These are phyloP conservation scores for Beris chalybata DNA, from an alignment of 2,888 invertebrate genomes.

Conservation along the genomic window DNA sequence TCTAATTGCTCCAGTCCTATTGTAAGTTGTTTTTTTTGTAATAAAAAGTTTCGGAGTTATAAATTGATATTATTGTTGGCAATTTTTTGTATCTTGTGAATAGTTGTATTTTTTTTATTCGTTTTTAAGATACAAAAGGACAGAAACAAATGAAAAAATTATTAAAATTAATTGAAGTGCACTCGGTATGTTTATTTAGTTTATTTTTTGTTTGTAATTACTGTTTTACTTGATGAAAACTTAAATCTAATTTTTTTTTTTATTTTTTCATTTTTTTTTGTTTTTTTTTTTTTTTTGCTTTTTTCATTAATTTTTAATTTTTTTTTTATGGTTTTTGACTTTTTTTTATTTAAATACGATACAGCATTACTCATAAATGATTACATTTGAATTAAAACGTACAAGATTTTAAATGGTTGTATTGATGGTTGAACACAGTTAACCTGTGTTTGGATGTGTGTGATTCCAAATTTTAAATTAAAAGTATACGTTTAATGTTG, in stretches of 20 bases:
- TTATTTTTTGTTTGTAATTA: constrained; percentile 1
- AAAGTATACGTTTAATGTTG: too few relatives aligned
- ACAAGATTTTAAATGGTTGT: neutral
- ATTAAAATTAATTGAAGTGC: constrained; percentile 24
- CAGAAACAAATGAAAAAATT: neutral
- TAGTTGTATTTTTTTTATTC: too few relatives aligned
- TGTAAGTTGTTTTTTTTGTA: neutral
- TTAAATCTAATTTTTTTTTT: constrained; percentile 20
- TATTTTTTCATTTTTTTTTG: constrained; percentile 21
- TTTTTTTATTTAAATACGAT: constrained; percentile 39
- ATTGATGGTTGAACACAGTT: neutral
- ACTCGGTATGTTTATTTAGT: neutral
- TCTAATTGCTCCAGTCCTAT: too few relatives aligned
- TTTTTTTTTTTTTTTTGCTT: constrained; percentile 30
- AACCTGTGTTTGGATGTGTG: too few relatives aligned
- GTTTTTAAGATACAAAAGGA: too few relatives aligned
- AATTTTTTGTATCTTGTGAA: too few relatives aligned
- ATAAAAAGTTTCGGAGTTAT: neutral
- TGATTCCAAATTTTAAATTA: too few relatives aligned
- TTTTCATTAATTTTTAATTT: constrained; percentile 35
- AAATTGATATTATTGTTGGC: neutral
- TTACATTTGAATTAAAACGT: constrained; percentile 12
- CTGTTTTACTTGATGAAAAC: neutral
- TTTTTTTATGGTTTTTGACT: constrained; percentile 34
- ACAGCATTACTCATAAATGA: constrained; percentile 41